A percentile compares a stretch with the other conserved stretches of the same genome.
Evolutionary conservation across 2,113 vertebrate species (phyloP).

Genomic region (Siphamia tubifer): DNA sequence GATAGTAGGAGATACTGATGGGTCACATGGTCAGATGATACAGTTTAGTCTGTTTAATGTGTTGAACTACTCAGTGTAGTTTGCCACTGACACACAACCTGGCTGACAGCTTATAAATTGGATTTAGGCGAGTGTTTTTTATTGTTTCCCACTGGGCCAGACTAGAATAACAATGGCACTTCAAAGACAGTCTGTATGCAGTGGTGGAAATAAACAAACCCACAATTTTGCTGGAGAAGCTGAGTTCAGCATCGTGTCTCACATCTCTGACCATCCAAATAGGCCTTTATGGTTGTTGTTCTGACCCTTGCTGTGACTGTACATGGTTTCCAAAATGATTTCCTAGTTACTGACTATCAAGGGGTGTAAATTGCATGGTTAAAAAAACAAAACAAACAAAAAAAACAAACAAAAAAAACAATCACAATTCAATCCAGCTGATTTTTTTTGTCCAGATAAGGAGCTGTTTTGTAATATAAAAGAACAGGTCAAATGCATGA

Average conservation of each 20-base stretch:
- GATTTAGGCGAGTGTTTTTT: constrained; percentile 72
- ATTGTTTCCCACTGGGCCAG: constrained; percentile 67
- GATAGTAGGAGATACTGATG: constrained; percentile 22
- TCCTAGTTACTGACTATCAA: neutral
- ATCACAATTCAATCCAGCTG: neutral
- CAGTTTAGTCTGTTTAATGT: constrained; percentile 64
- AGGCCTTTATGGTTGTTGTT: neutral
- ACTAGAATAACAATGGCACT: constrained; percentile 76
- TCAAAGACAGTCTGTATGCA: constrained; percentile 69
- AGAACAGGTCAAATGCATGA: too few relatives aligned
- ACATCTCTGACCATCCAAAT: constrained; percentile 26
- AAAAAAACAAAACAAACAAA: too few relatives aligned
- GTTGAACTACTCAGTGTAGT: constrained; percentile 60
- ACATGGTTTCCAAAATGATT: neutral
- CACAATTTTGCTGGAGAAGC: constrained; percentile 46
- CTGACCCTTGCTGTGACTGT: neutral
- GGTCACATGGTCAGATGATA: constrained; percentile 53
- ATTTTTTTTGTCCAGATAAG: neutral
- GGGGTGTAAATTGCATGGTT: neutral
- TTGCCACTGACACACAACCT: constrained; percentile 61
- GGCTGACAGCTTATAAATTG: constrained; percentile 78
- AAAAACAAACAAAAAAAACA: too few relatives aligned
- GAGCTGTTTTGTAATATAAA: too few relatives aligned
- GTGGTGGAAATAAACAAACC: constrained; percentile 65
- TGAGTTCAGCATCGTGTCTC: constrained; percentile 41